Evolutionary conservation across 1,140 invertebrate species (phyloP), one percentile per base, ranked within the genome.

Genomic region (Cherax quadricarinatus): DNA sequence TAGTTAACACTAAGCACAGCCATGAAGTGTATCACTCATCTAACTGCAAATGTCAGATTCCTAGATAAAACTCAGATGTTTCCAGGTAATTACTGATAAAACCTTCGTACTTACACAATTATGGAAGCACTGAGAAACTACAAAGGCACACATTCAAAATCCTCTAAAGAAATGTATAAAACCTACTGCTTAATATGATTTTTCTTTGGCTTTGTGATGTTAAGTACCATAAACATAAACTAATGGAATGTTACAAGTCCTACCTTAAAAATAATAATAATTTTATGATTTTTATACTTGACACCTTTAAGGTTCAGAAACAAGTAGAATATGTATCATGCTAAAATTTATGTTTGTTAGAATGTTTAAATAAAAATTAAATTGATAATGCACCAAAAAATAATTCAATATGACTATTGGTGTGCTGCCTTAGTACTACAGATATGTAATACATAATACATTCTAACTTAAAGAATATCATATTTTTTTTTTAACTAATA

Each of bases 51-150:
- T 60, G 51, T 83, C 51, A 60, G 24, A n/a, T 83, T 57, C 24
- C 7, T 30, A 60, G 10, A 24, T 21, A 57, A 24, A 83, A 6
- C 30, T n/a, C 10, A 30, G 70, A 75, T 30, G 24, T 75, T 75
- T 75, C 21, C n/a, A 83, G 57, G 51, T 57, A 83, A 57, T n/a
- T 48, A n/a, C 24, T n/a, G 81, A 14, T 30, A 83, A 53, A 83
- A 83, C 51, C 57, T 60, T 21, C 81, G 12, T 7, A 57, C 81
- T 60, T 53, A 51, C 51, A 60, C 81, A 83, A 83, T 51, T 83
- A 57, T 83, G 81, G 81, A 83, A 83, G 81, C 81, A 83, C 81
- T 53, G 49, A 48, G n/a, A 83, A 83, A 83, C 14, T 48, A 83
- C 81, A 60, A 57, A 83, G 81, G 81, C 81, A 83, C 81, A 57